These are phyloP conservation scores for Callaeas wilsoni DNA, from an alignment of 2,113 vertebrate genomes.

Conservation along the genomic window DNA sequence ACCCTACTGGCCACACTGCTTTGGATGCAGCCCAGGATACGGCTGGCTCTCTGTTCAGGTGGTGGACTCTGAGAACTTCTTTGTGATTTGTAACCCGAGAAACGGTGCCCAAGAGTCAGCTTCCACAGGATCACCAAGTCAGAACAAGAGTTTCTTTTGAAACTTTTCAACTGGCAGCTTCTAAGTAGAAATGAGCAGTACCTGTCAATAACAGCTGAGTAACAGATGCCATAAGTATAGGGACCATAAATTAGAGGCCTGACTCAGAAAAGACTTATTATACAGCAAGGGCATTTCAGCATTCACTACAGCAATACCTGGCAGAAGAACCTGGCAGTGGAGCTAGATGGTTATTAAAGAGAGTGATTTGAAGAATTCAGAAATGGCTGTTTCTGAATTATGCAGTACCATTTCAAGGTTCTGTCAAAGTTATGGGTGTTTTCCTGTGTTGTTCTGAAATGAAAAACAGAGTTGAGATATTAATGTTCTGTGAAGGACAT, in stretches of 20 bases:
- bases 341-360: neutral
- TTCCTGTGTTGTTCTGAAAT: neutral
- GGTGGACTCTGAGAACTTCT: neutral
- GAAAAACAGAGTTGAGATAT: neutral
- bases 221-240: neutral
- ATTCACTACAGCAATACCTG: neutral
- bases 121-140: neutral
- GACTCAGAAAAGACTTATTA: neutral
- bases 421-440: neutral
- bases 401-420: neutral
- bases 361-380: neutral
- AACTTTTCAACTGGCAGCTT: neutral
- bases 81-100: neutral
- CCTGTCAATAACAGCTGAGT: neutral
- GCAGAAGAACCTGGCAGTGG: neutral
- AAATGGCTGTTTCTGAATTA: neutral
- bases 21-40: neutral
- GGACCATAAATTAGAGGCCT: neutral
- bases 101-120: neutral
- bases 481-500: neutral
- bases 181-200: constrained; percentile 2
- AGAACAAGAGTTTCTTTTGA: neutral
- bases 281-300: neutral
- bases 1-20: neutral
- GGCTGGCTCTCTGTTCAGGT: neutral